A percentile compares a stretch with the other conserved stretches of the same genome.
Evolutionary conservation across 2,888 invertebrate genomes (phyloP).

Genomic region (Pteria penguin): DNA sequence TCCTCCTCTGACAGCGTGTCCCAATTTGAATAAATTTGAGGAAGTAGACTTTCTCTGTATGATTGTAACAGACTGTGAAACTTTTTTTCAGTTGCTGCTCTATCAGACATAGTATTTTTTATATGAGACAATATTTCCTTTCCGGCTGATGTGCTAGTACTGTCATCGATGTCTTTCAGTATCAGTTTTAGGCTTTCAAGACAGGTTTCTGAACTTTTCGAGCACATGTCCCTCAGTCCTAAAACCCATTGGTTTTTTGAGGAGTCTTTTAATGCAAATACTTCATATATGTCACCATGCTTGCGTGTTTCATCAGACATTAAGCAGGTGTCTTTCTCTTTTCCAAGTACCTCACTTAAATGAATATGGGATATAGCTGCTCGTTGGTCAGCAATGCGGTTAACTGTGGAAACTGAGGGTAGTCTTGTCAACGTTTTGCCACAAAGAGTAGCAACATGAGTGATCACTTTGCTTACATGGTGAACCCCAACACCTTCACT

Average conservation of each 20-base stretch:
- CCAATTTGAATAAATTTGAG: constrained; percentile 8
- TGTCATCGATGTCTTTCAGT: not conserved
- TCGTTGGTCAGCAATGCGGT: constrained; percentile 35
- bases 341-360: not conserved
- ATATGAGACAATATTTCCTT: not conserved
- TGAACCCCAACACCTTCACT: constrained; percentile 25
- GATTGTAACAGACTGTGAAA: constrained; percentile 28
- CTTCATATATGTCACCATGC: not conserved
- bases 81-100: constrained; percentile 36
- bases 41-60: constrained; percentile 20
- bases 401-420: constrained; percentile 24
- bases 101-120: constrained; percentile 40
- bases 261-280: not conserved
- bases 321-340: not conserved
- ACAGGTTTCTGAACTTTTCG: not conserved
- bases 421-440: constrained; percentile 15
- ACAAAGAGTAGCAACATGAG: constrained; percentile 7
- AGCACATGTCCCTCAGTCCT: not conserved
- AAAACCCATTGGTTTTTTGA: not conserved
- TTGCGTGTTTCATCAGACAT: not conserved
- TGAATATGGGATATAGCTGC: constrained; percentile 31
- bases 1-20: not conserved
- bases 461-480: constrained; percentile 19
- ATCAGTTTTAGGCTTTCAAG: not conserved
- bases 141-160: not conserved